Conservation (phyloP, 53 echinoderm and acorn worm genomes). For the Holothuria scabra region DNA sequence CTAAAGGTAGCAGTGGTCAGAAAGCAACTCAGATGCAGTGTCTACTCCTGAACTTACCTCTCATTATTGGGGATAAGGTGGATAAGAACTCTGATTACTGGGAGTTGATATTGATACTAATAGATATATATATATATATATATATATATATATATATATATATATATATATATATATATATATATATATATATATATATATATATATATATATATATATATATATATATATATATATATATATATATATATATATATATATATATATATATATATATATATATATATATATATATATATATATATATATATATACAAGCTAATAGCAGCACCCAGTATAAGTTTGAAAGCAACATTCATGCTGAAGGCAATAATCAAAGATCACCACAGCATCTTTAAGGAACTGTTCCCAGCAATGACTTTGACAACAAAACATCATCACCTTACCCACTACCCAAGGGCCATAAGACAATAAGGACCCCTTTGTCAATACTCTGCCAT, state of each 20-base stretch:
- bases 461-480: conserved; percentile 48
- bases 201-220: no score
- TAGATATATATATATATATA: no score
- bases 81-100: conserved; percentile 21
- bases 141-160: no score
- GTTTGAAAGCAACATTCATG: conserved; percentile 33
- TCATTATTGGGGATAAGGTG: conserved; percentile 63
- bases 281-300: no score
- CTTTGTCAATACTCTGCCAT: conserved; percentile 34
- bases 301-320: conserved; percentile 59
- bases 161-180: no score
- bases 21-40: conserved; percentile 64
- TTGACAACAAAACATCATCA: conserved; percentile 54
- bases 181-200: no score
- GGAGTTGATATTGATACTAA: conserved; percentile 44
- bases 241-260: no score
- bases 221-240: no score
- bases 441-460: conserved; percentile 53
- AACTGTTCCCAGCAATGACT: conserved; percentile 34
- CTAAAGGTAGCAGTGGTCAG: conserved; percentile 55
- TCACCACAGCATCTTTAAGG: conserved; percentile 50
- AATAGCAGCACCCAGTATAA: conserved; percentile 50
- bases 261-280: no score
- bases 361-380: conserved; percentile 54
- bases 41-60: conserved; percentile 48